phyloP scores from a whole-genome alignment of 2,888 invertebrate species.

The Nymphalis urticae region DNA sequence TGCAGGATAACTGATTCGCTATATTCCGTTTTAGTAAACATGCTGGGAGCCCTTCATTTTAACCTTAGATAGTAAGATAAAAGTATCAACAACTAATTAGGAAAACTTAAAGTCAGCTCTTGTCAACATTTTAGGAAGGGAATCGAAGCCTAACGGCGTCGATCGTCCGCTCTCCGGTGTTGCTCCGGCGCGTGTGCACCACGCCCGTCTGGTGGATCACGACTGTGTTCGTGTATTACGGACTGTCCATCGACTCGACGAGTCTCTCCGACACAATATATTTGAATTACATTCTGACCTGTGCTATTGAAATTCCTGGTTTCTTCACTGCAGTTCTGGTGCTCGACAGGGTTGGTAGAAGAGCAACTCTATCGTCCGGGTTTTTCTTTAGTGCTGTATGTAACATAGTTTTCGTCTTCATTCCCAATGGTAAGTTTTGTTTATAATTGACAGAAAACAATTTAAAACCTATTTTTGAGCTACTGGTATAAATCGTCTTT shows the following conservation, averaged over 20 bases:
- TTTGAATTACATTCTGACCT: slow-evolving; percentile 83
- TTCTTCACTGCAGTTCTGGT: slow-evolving; percentile 81
- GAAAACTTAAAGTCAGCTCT: too few species aligned
- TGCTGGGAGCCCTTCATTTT: too few species aligned
- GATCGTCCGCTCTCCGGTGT: neutral
- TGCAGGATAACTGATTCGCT: too few species aligned
- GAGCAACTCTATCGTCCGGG: slow-evolving; percentile 47
- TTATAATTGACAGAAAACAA: neutral
- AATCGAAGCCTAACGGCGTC: neutral
- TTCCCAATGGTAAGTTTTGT: slow-evolving; percentile 43
- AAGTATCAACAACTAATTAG: too few species aligned
- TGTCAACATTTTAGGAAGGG: too few species aligned
- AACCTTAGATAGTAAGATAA: too few species aligned
- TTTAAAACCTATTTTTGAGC: too few species aligned
- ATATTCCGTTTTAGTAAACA: too few species aligned
- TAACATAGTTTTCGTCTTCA: slow-evolving; percentile 40
- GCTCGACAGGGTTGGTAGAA: slow-evolving; percentile 70
- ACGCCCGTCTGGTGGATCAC: slow-evolving; percentile 7
- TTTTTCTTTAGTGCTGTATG: slow-evolving; percentile 39
- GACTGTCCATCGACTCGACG: neutral
- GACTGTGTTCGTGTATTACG: neutral
- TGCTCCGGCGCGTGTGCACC: slow-evolving; percentile 6
- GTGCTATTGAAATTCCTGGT: slow-evolving; percentile 84
- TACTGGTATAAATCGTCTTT: too few species aligned
- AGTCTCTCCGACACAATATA: slow-evolving; percentile 84